Base-by-base conservation (phyloP, 2,888 invertebrate species). In the Aelia acuminata region DNA sequence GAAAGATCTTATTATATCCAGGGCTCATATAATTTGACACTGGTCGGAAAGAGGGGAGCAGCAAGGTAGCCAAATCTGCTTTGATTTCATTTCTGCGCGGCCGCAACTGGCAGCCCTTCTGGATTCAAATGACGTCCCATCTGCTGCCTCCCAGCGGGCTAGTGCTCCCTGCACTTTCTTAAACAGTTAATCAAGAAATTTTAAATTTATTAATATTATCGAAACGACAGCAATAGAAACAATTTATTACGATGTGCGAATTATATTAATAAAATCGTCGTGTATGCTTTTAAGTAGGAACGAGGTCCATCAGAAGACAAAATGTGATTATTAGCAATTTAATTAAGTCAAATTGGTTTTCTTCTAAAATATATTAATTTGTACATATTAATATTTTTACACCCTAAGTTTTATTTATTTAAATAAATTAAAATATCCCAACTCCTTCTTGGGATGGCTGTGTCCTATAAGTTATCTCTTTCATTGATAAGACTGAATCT, bases 101-200 rank as follows among this genome's bases (percentile, higher is more conserved):
- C 18, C 75, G 22, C 75, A 75, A 20, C 43, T 75, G 75, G 75
- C 75, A 75, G 75, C 75, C 43, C 39, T 39, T 39, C 75, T 35
- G 75, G 75, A 75, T 75, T 75, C 39, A 75, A 75, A 75, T 75
- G 75, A 43, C 87, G 49, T 48, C 50, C 26, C 20, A 80, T 84
- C 53, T 18, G 84, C 53, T 47, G 53, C 88, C 49, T 88, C 88
- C 22, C 84, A 43, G 75, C 75, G 7, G 75, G 75, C 31, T 31
- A 39, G 39, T 75, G 39, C 39, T 43, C 75, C 39, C 20, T 75
- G 75, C 75, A 75, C 75, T 75, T 75, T 75, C 20, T 75, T 75
- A 20, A 22, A 22, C n/a, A 43, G 43, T 75, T 75, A 75, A 75
- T 43, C 10, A 1, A n/a, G 20, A 3, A 5, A 39, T 43, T 43